These are phyloP conservation scores for Plecotus auritus DNA, from an alignment of 2,113 vertebrate genomes.

Conservation along the genomic window DNA sequence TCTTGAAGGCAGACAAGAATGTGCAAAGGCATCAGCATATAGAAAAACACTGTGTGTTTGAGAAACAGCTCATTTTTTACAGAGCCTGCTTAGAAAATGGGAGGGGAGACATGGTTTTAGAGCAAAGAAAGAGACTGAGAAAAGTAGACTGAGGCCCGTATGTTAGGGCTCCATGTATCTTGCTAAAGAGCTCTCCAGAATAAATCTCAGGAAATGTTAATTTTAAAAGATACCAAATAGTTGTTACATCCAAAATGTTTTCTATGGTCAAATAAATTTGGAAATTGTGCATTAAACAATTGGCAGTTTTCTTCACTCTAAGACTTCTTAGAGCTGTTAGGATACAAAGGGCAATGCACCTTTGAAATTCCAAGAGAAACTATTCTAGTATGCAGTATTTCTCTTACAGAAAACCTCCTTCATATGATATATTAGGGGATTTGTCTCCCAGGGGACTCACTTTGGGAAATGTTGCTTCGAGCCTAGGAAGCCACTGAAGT, in stretches of 20 bases:
- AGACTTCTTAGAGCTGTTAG: neutral
- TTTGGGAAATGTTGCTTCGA: neutral
- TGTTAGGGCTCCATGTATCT: neutral
- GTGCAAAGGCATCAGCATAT: neutral
- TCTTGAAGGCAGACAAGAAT: neutral
- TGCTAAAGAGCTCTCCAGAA: neutral
- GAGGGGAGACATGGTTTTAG: neutral
- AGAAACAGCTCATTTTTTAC: neutral
- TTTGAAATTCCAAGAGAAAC: slow-evolving; percentile 21
- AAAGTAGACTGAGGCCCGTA: neutral
- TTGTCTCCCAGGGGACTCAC: neutral
- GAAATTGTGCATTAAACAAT: neutral
- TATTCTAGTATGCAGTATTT: neutral
- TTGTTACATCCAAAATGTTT: neutral
- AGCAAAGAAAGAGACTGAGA: neutral
- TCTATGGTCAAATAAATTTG: neutral
- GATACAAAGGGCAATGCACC: neutral
- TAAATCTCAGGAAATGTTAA: neutral
- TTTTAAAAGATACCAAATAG: neutral
- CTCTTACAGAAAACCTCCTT: neutral
- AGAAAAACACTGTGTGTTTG: neutral
- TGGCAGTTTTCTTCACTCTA: neutral
- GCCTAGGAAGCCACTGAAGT: neutral
- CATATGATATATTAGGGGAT: neutral
- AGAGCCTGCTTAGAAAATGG: neutral